Conservation (phyloP, 2,888 invertebrate genomes). For the Leptinotarsa peninsularis region DNA sequence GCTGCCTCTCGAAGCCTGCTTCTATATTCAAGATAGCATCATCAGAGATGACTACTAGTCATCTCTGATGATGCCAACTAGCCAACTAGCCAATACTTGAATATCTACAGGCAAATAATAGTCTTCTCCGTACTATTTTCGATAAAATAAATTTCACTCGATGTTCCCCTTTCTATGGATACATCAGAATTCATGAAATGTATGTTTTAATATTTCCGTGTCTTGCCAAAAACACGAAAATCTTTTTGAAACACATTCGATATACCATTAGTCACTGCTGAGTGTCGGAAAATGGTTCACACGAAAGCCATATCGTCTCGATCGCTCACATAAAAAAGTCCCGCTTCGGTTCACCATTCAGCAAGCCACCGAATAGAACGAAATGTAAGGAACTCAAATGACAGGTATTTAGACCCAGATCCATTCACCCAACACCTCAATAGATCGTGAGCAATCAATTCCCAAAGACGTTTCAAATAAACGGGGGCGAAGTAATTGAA, state of each 20-base stretch:
- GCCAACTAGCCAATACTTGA: too few species aligned
- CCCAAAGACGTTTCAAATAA: conserved; percentile 37
- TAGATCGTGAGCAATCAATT: conserved; percentile 40
- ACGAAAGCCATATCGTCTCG: conserved; percentile 13
- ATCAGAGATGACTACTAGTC: too few species aligned
- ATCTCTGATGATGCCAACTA: too few species aligned
- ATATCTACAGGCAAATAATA: too few species aligned
- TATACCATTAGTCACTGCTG: neutral
- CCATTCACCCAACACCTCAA: conserved; percentile 39
- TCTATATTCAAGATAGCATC: too few species aligned
- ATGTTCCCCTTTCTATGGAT: too few species aligned
- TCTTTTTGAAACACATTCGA: neutral
- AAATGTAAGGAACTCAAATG: conserved; percentile 29
- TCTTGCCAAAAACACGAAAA: neutral
- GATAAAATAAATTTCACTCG: too few species aligned
- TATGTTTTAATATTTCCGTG: neutral
- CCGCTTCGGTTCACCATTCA: conserved; percentile 9
- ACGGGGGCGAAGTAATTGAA: conserved; percentile 35
- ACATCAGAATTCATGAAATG: too few species aligned
- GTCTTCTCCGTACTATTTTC: too few species aligned
- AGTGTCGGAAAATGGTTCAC: conserved; percentile 5
- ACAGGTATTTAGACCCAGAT: conserved; percentile 39
- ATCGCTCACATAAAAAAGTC: conserved; percentile 9
- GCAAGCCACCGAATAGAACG: conserved; percentile 8
- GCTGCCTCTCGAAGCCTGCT: too few species aligned